Percentiles rank a stretch among this genome's conserved stretches.
Conservation (phyloP, 2,113 vertebrate species). For the Onychostruthus taczanowskii region DNA sequence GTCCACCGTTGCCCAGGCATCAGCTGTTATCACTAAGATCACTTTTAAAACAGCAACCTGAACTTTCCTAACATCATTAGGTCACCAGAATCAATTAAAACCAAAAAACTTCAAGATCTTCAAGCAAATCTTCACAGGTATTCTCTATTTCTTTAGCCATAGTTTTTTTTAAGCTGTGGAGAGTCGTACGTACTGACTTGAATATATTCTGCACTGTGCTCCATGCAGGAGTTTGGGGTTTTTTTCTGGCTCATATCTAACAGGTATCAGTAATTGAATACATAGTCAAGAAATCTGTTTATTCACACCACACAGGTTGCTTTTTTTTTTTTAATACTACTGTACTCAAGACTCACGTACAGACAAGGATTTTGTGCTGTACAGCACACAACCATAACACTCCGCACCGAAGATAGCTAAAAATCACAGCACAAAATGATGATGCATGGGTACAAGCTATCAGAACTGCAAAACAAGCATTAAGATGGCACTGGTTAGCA, state of each 20-base stretch:
- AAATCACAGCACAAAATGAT: background rate
- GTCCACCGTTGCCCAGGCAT: background rate
- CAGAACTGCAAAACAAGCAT: background rate
- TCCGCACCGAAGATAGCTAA: background rate
- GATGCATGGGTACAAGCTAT: background rate
- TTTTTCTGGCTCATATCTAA: background rate
- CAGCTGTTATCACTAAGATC: background rate
- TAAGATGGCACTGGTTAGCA: background rate
- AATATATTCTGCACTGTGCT: background rate
- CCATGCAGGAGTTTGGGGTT: accelerated
- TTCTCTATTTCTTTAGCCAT: background rate
- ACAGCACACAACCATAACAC: background rate
- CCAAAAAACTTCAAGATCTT: background rate
- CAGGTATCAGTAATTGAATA: background rate
- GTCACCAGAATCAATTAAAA: background rate
- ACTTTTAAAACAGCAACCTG: background rate
- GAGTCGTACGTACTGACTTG: background rate
- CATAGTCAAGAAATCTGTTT: background rate
- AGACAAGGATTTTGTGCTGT: background rate
- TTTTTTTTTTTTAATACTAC: background rate
- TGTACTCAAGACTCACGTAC: background rate
- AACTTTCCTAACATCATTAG: background rate
- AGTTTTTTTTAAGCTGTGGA: background rate
- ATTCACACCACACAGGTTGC: background rate
- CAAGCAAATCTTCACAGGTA: background rate